Base-by-base conservation (phyloP, 2,888 invertebrate genomes). In the Athetis lepigone region DNA sequence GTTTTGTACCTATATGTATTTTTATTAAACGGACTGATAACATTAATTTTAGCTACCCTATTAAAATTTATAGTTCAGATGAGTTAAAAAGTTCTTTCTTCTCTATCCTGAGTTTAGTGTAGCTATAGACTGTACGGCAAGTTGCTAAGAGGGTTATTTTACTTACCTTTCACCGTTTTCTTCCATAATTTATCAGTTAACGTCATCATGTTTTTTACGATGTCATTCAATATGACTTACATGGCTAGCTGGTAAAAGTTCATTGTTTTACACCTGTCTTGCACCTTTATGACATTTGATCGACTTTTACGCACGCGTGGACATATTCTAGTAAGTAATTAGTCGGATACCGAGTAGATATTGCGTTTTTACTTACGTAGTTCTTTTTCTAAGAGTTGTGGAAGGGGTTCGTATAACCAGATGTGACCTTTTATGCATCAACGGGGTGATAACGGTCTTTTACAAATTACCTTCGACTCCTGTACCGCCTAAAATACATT, bases 251-350 rank as follows among this genome's bases (percentile, higher is more conserved):
- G 6, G 59, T 65, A 70, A 77, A 77, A 63, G 66, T 61, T 67
- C 45, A 75, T 52, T 66, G 23, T 47, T 51, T 39, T 23, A 46
- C 79, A 78, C 68, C 77, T 78, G 78, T 23, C 52, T 71, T 69
- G 66, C 77, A 75, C 80, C 77, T 79, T 80, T 75, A 43, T 66
- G 66, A 61, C 60, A 77, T 59, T 47, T 36, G 40, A 73, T 74
- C 57, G 16, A 23, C 63, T 64, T 69, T 61, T 50, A 61, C 55
- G 9, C 36, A 2, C 11, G 9, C 40, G 43, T 23, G 36, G 29
- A 23, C 19, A 8, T 21, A 58, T 62, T 54, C 58, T 64, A 57
- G 19, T 63, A 45, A 57, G 19, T 63, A 45, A 75, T 52, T 61
- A 39, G 39, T 36, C 18, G 25, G 27, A 27, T 27, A 39, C 19